These are phyloP conservation scores for Psittacus erithacus DNA, from an alignment of 2,113 vertebrate species.

Conservation along the genomic window DNA sequence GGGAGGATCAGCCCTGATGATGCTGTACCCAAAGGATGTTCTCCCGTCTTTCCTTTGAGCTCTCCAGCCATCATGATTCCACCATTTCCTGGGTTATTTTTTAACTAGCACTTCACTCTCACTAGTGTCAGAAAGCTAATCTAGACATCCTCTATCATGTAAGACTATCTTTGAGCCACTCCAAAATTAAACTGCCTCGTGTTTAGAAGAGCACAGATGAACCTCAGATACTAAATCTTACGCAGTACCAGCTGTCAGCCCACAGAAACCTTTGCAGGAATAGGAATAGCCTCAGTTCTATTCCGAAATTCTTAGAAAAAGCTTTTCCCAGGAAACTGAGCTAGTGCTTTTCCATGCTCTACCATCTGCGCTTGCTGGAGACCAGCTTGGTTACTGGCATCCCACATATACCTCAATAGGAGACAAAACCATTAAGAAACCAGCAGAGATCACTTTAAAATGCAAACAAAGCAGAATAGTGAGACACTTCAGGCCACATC, in stretches of 20 bases:
- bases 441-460: conserved; percentile 56
- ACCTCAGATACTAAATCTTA: conserved; percentile 35
- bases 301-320: conserved; percentile 8
- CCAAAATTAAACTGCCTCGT: conserved; percentile 36
- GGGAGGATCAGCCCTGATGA: not conserved
- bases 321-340: conserved; percentile 29
- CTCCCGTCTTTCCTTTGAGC: not conserved
- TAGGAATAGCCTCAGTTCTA: not conserved
- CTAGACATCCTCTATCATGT: not conserved
- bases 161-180: not conserved
- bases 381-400: not conserved
- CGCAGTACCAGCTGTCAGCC: conserved; percentile 21
- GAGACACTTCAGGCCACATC: not conserved
- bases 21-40: not conserved
- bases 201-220: conserved; percentile 56
- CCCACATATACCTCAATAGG: not conserved
- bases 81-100: not conserved
- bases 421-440: conserved; percentile 33
- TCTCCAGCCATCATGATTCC: not conserved
- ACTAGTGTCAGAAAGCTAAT: not conserved
- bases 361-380: conserved; percentile 47
- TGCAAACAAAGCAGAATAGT: conserved; percentile 35
- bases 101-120: not conserved
- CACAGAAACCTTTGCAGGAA: conserved; percentile 36
- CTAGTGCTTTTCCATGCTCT: not conserved